phyloP scores from a whole-genome alignment of 1,140 invertebrate genomes.

The Maconellicoccus hirsutus region DNA sequence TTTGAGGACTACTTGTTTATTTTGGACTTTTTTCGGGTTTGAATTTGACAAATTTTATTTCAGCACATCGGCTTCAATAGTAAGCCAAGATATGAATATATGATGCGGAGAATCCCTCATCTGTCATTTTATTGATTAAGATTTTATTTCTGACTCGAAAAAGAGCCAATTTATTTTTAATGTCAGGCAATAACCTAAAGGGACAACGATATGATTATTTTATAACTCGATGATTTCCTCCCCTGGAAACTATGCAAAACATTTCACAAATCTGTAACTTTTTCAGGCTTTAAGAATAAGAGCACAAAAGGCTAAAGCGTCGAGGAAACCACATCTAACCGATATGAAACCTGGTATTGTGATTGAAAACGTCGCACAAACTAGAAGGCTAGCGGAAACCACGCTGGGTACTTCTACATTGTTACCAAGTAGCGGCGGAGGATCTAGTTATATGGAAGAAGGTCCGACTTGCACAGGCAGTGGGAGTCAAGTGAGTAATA shows the following conservation, averaged over 20 bases:
- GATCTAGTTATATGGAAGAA: slow-evolving; percentile 46
- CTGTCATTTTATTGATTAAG: too few relatives aligned
- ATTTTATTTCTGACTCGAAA: not conserved
- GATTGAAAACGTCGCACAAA: slow-evolving; percentile 78
- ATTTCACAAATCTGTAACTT: too few relatives aligned
- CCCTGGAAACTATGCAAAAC: too few relatives aligned
- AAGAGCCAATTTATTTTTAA: not conserved
- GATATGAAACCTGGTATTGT: slow-evolving; percentile 67
- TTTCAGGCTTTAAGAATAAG: slow-evolving; percentile 65
- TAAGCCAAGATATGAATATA: too few relatives aligned
- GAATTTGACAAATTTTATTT: too few relatives aligned
- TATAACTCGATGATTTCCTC: too few relatives aligned
- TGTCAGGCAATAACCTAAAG: not conserved
- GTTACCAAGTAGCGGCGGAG: slow-evolving; percentile 38
- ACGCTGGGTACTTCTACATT: slow-evolving; percentile 42
- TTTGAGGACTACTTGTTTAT: too few relatives aligned
- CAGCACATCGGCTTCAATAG: too few relatives aligned
- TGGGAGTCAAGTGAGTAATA: slow-evolving; percentile 42
- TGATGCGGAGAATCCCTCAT: too few relatives aligned
- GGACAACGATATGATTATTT: too few relatives aligned
- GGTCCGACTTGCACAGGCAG: slow-evolving; percentile 78
- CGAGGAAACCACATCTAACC: slow-evolving; percentile 56
- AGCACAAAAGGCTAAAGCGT: slow-evolving; percentile 64
- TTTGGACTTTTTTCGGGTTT: too few relatives aligned
- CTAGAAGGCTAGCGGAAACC: slow-evolving; percentile 66